Evolutionary conservation across 2,888 invertebrate species (phyloP), one percentile per base, ranked within the genome.

Genomic region (Pristionchus arcanus): DNA sequence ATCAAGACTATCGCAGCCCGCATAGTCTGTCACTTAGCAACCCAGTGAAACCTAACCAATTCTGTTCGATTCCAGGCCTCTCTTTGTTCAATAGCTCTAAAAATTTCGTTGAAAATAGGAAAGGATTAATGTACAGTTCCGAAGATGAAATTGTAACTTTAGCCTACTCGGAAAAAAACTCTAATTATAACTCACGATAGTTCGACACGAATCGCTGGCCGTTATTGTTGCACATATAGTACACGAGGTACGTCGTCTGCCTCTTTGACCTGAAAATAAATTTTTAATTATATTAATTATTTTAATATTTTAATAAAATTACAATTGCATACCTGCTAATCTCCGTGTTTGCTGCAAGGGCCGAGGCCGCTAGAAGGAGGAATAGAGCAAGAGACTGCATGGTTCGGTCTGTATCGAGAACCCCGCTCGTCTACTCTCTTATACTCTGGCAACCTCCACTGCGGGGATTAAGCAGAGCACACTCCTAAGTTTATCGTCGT

Each of bases 151-250:
- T 42, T 5, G 3, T 42, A 3, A 42, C 42, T 42, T 42, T 9
- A 42, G 42, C 3, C 3, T 42, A 42, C 42, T 9, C 42, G 9
- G 42, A 42, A 5, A 42, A 42, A 42, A 42, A 42, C 9, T 42
- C 4, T 42, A 9, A 42, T 42, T 42, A 42, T 66, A 90, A 91
- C 90, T 91, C 55, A 93, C 93, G 93, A 87, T 91, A 92, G 53
- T 92, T 91, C 28, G 91, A 91, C 31, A 91, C 86, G 59, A 90
- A 90, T 25, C 77, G 59, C 31, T 91, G 90, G n/a, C 91, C 90
- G 63, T 90, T 91, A 71, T 91, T 91, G 85, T 92, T 92, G 87
- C 93, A 93, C 91, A 92, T 91, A 74, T 93, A 93, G 87, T 91
- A 91, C 11, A 92, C 91, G 37, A 87, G n/a, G 42, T 66, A 87